A percentile compares a stretch with the other conserved stretches of the same genome.
Evolutionary conservation across 2,113 vertebrate species (phyloP).

Genomic region (Triplophysa dalaica): DNA sequence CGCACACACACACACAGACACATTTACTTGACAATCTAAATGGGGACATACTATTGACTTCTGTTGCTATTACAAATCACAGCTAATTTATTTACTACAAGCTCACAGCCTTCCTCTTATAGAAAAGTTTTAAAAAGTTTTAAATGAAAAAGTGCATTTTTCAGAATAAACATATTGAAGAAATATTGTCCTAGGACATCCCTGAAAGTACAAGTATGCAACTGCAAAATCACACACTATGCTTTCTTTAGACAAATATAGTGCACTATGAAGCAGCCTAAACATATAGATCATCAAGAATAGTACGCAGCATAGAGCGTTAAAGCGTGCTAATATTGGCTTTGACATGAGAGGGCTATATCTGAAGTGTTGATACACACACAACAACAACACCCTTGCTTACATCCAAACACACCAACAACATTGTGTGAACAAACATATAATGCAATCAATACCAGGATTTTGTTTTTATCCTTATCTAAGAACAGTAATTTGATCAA

Average conservation of each 20-base stretch:
- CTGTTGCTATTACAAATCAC: too few relatives aligned
- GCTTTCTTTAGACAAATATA: conserved; percentile 17
- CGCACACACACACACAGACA: conserved; percentile 39
- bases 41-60: too few relatives aligned
- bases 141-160: too few relatives aligned
- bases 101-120: too few relatives aligned
- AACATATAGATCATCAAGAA: background rate
- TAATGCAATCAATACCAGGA: too few relatives aligned
- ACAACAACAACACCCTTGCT: background rate
- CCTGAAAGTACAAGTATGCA: conserved; percentile 43
- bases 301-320: background rate
- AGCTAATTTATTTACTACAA: too few relatives aligned
- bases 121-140: too few relatives aligned
- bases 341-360: background rate
- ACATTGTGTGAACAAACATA: background rate
- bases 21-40: conserved; percentile 31
- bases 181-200: background rate
- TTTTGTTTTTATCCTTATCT: too few relatives aligned
- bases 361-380: background rate
- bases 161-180: too few relatives aligned
- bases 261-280: background rate
- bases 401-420: background rate
- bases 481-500: too few relatives aligned
- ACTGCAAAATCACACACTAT: conserved; percentile 41
- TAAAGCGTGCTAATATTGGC: background rate